These are phyloP conservation scores for Drosophila greeni DNA, from an alignment of 2,888 invertebrate genomes.

Conservation along the genomic window DNA sequence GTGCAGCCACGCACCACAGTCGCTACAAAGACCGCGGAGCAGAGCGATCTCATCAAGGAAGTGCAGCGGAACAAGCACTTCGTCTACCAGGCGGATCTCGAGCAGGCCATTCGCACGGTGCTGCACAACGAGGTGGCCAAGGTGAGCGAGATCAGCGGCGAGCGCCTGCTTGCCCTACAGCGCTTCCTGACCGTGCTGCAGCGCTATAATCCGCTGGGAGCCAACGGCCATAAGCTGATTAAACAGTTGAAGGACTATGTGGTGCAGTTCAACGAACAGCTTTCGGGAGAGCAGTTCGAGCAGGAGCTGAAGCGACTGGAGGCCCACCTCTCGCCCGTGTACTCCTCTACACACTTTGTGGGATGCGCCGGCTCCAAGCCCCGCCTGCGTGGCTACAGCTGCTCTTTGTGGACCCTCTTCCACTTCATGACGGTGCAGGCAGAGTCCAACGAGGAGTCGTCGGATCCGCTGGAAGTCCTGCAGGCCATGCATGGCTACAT, in stretches of 20 bases:
- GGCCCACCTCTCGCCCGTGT: constrained; percentile 80
- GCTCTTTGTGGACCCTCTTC: constrained; percentile 96
- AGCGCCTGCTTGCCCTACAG: constrained; percentile 86
- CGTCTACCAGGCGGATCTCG: constrained; percentile 92
- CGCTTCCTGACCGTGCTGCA: constrained; percentile 85
- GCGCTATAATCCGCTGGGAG: constrained; percentile 88
- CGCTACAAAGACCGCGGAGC: not conserved
- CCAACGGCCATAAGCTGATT: constrained; percentile 84
- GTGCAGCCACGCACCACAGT: not conserved
- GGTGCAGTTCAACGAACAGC: constrained; percentile 79
- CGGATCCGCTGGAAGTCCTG: constrained; percentile 85
- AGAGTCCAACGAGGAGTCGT: constrained; percentile 79
- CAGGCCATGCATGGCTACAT: constrained; percentile 92
- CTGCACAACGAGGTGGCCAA: constrained; percentile 90
- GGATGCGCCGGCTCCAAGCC: constrained; percentile 90
- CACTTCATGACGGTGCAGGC: constrained; percentile 93
- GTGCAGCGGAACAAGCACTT: constrained; percentile 79
- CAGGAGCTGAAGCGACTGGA: constrained; percentile 81
- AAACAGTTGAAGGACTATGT: constrained; percentile 82
- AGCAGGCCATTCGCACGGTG: constrained; percentile 90
- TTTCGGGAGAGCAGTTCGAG: constrained; percentile 83
- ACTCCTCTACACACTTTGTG: constrained; percentile 82
- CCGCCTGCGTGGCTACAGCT: constrained; percentile 90
- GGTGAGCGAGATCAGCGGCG: constrained; percentile 84
- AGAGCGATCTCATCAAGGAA: constrained; percentile 55